These are phyloP conservation scores for Nemopilema nomurai DNA, from an alignment of 30 jellyfish, hydroid and myxozoan genomes.

Conservation along the genomic window DNA sequence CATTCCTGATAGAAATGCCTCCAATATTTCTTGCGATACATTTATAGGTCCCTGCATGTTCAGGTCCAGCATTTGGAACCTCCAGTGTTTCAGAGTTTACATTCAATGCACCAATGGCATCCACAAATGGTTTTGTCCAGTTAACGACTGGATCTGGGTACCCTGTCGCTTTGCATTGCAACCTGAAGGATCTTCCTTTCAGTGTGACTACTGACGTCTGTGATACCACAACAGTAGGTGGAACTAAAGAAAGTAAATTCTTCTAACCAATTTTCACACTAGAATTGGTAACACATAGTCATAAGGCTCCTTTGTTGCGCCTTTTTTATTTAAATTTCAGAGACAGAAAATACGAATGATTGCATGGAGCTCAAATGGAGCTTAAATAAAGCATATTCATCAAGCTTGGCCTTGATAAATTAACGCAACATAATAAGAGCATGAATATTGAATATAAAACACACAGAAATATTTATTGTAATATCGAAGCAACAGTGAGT, in stretches of 20 bases:
- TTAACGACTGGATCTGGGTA: slow-evolving; percentile 51
- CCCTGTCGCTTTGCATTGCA: slow-evolving; percentile 70
- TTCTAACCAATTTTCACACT: not conserved
- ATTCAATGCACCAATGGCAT: slow-evolving; percentile 5
- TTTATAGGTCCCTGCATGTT: slow-evolving; percentile 71
- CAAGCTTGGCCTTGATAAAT: no score
- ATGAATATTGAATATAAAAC: no score
- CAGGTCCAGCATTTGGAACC: slow-evolving; percentile 19
- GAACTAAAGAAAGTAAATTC: slow-evolving; percentile 21
- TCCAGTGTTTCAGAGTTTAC: slow-evolving; percentile 25
- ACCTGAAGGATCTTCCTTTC: slow-evolving; percentile 67
- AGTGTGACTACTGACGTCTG: slow-evolving; percentile 65
- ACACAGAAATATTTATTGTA: no score
- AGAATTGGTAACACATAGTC: not conserved
- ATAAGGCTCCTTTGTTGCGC: no score
- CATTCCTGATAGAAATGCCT: slow-evolving; percentile 57
- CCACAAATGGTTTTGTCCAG: slow-evolving; percentile 55
- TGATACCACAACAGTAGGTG: slow-evolving; percentile 57
- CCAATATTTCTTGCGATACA: slow-evolving; percentile 81
- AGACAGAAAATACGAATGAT: no score
- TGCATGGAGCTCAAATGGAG: no score
- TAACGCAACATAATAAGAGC: no score
- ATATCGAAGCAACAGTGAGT: no score
- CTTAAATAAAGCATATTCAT: no score
- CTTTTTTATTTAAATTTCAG: no score